phyloP scores from a whole-genome alignment of 2,113 vertebrate species.

The Phycodurus eques region DNA sequence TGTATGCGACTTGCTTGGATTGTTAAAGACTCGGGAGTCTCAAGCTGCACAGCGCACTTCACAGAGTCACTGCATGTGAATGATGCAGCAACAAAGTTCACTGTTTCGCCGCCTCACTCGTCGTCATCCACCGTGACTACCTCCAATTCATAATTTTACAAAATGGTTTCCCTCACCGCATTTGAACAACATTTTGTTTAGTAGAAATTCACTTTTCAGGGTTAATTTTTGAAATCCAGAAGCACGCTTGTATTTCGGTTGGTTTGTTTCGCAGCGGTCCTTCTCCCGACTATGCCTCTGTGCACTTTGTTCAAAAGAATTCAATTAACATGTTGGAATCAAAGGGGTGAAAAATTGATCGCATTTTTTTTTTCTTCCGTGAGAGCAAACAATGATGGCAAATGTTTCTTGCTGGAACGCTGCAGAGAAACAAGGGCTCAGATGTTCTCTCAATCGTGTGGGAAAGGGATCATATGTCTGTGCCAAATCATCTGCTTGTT shows the following conservation, averaged over 20 bases:
- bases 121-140: not conserved
- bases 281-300: not conserved
- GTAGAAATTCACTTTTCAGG: not conserved
- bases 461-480: constrained; percentile 41
- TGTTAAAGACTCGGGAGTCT: not conserved
- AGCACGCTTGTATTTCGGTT: not conserved
- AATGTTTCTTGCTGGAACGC: constrained; percentile 21
- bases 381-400: constrained; percentile 9
- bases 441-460: constrained; percentile 48
- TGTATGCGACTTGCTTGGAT: not conserved
- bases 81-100: constrained; percentile 3
- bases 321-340: not conserved
- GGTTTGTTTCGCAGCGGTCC: not conserved
- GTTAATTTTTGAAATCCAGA: not conserved
- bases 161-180: not conserved
- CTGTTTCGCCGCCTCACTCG: not conserved
- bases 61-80: not conserved
- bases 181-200: not conserved
- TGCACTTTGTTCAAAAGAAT: not conserved
- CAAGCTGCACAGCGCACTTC: too few species aligned
- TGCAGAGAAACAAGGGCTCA: constrained; percentile 38
- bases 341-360: not conserved
- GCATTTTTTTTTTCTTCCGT: not conserved
- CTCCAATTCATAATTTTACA: not conserved
- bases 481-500: constrained; percentile 47